A percentile compares a stretch with the other conserved stretches of the same genome.
These are phyloP conservation scores for Tauraco hartlaubi DNA, from an alignment of 2,797 vertebrate genomes.

Conservation along the genomic window DNA sequence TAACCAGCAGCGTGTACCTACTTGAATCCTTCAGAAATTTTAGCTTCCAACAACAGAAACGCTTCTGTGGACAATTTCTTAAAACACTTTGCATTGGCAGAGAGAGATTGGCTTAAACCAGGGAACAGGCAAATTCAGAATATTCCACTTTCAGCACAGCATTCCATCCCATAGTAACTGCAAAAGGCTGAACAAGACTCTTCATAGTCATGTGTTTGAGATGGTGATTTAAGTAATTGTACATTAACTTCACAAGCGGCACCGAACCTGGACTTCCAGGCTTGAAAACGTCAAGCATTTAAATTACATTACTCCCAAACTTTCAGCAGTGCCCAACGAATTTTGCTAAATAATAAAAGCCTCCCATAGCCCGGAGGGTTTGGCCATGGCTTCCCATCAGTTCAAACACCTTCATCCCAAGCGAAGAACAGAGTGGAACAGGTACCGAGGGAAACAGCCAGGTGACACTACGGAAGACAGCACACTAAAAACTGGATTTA, in stretches of 20 bases:
- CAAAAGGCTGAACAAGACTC: not conserved
- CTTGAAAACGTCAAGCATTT: not conserved
- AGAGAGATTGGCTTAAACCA: not conserved
- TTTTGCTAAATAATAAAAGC: not conserved
- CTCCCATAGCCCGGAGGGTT: not conserved
- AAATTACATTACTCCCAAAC: not conserved
- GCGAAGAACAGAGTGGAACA: not conserved
- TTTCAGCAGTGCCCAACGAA: not conserved
- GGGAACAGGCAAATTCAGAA: not conserved
- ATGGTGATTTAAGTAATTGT: not conserved
- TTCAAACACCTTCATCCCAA: not conserved
- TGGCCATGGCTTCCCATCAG: not conserved
- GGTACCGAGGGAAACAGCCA: not conserved
- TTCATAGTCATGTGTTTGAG: not conserved
- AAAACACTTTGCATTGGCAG: not conserved
- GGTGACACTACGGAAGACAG: not conserved
- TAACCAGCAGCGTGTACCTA: not conserved
- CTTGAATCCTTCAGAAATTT: not conserved
- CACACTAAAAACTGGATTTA: slow-evolving; percentile 4
- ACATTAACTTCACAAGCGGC: not conserved
- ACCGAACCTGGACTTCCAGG: not conserved
- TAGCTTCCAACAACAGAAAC: not conserved
- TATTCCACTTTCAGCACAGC: not conserved
- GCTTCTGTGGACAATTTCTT: not conserved
- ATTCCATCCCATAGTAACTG: not conserved